A percentile compares a stretch with the other conserved stretches of the same genome.
These are phyloP conservation scores for Crossaster papposus DNA, from an alignment of 53 echinoderm and acorn worm species.

Conservation along the genomic window DNA sequence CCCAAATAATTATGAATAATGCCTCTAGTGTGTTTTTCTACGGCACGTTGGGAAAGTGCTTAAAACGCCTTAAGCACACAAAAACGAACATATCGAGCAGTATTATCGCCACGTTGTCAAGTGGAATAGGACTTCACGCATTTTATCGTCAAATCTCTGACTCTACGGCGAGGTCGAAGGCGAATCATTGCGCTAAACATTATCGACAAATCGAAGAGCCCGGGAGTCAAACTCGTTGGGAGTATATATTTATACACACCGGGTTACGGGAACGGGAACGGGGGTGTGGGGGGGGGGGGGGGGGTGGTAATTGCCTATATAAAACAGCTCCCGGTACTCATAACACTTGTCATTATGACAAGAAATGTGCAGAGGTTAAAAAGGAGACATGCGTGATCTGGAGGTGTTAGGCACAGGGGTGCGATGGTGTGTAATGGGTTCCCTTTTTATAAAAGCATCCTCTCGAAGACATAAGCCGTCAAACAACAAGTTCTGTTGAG, in stretches of 20 bases:
- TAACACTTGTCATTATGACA: no score
- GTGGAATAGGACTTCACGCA: neutral
- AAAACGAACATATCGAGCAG: neutral
- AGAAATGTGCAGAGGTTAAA: neutral
- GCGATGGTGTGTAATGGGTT: neutral
- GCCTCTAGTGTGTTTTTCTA: no score
- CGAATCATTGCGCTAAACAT: neutral
- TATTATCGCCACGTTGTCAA: neutral
- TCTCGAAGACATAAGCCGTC: neutral
- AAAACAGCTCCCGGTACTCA: no score
- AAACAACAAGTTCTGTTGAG: neutral
- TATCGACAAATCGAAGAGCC: neutral
- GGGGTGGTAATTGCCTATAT: no score
- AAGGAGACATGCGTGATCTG: neutral
- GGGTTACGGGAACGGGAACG: no score
- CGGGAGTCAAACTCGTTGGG: neutral
- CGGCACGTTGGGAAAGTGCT: no score
- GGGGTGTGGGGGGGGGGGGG: no score
- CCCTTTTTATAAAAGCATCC: conserved; percentile 16
- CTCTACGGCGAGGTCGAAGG: neutral
- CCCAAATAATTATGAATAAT: no score
- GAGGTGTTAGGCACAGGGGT: neutral
- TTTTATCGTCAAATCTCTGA: neutral
- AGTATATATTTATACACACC: neutral
- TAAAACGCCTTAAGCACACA: neutral